Evolutionary conservation across 2,113 vertebrate genomes (phyloP), one percentile per base, ranked within the genome.

Genomic region (Scolopax mira): DNA sequence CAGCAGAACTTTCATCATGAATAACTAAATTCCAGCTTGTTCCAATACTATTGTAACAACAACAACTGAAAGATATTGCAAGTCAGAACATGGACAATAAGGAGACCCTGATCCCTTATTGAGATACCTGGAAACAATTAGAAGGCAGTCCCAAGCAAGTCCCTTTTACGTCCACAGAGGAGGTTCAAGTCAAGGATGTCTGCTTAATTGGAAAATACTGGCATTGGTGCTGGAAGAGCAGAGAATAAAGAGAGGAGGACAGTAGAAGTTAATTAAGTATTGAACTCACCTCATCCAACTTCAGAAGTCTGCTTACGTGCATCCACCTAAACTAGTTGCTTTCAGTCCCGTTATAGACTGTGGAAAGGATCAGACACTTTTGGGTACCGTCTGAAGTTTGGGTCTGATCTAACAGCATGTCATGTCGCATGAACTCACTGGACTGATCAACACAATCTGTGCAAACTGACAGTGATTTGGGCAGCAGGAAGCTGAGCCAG

Each of bases 231-330:
- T 39, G 9, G 25, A 3, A 77, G 12, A 79, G 28, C 7, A 4
- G 66, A 86, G 18, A 46, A 55, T 37, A 49, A 51, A 69, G 27
- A 65, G 15, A 54, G 15, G 15, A 17, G 52, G 52, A 54, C 28
- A 54, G 52, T 54, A 54, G 44, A 79, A 85, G 18, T 57, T 79
- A 80, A 49, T 35, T 24, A 46, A 41, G 4, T 37, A 7, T 30
- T 67, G 30, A 21, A 46, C 83, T 86, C 5, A n/a, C 37, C 23
- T 80, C 25, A 22, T 69, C 6, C 80, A 48, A 33, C 1, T 7
- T 74, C 28, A 64, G 14, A 64, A 9, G 8, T 66, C 52, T 90
- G 2, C 1, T 1, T 13, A 22, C 14, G 3, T 1, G 1, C 48
- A 13, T 52, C 11, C 13, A 28, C 21, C 25, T 49, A 55, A 30